Conservation (phyloP, 2,888 invertebrate genomes). For the Pyrrhosoma nymphula region DNA sequence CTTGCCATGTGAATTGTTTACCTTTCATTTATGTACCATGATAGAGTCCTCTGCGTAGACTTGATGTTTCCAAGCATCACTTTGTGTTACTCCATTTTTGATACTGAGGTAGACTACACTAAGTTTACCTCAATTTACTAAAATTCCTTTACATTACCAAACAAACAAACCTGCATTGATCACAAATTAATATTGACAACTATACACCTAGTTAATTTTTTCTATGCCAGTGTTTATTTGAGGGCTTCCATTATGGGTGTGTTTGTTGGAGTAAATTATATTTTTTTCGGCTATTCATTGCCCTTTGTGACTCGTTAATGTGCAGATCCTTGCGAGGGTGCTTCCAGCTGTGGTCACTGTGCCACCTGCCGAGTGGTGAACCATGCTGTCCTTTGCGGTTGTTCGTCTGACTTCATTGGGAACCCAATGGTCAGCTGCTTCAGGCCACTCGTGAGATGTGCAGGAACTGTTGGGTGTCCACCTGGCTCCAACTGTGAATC, state of each 20-base stretch:
- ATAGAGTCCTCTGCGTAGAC: no score
- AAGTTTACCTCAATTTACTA: no score
- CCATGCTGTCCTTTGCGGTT: constrained; percentile 92
- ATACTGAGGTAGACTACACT: no score
- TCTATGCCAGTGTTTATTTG: not conserved
- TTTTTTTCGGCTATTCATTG: not conserved
- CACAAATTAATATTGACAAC: no score
- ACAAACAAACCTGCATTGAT: no score
- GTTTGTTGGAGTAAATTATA: not conserved
- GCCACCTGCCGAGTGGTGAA: constrained; percentile 90
- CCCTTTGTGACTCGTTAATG: constrained; percentile 70
- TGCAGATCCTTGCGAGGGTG: constrained; percentile 88
- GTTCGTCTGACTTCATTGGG: constrained; percentile 89
- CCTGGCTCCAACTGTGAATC: constrained; percentile 83
- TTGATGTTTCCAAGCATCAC: no score
- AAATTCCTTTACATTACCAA: no score
- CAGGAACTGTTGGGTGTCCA: constrained; percentile 73
- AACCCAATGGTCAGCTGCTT: constrained; percentile 90
- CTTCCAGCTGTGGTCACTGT: constrained; percentile 89
- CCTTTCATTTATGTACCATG: no score
- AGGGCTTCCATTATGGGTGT: not conserved
- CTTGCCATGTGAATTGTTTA: no score
- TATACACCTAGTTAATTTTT: no score
- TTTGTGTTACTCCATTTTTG: no score
- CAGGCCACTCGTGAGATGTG: constrained; percentile 85